Evolutionary conservation across 1,140 invertebrate species (phyloP).

Genomic region (Bombus picipes): DNA sequence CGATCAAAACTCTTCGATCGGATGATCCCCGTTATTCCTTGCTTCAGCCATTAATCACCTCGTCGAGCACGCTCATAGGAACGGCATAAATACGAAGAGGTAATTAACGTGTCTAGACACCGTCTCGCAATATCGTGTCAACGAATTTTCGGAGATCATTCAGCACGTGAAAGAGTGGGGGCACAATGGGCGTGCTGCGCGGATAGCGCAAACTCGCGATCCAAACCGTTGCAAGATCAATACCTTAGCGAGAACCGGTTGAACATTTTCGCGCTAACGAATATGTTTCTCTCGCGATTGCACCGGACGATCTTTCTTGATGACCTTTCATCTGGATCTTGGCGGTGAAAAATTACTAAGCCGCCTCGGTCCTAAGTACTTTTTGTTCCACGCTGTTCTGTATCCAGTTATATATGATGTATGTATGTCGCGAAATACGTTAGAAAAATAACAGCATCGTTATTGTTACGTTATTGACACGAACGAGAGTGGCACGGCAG

Average conservation of each 20-base stretch:
- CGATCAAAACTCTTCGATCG: conserved; percentile 2
- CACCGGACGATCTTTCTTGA: conserved; percentile 9
- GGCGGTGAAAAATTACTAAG: conserved; percentile 33
- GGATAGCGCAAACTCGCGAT: conserved; percentile 20
- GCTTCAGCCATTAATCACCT: conserved; percentile 11
- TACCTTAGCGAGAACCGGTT: background rate
- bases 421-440: background rate
- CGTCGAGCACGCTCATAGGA: background rate
- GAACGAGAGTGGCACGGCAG: too few species aligned
- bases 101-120: conserved; percentile 50
- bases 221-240: conserved; percentile 25
- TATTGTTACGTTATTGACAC: background rate
- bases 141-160: conserved; percentile 49
- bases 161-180: background rate
- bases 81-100: conserved; percentile 14
- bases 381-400: too few species aligned
- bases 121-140: conserved; percentile 19
- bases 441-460: conserved; percentile 14
- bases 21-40: background rate
- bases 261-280: conserved; percentile 34
- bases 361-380: too few species aligned
- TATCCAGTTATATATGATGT: background rate
- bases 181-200: conserved; percentile 27
- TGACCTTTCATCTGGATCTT: conserved; percentile 18
- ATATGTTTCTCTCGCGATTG: background rate